Percentiles rank a stretch among this genome's conserved stretches.
phyloP scores from a whole-genome alignment of 2,888 invertebrate genomes.

The Drosophila neonasuta region DNA sequence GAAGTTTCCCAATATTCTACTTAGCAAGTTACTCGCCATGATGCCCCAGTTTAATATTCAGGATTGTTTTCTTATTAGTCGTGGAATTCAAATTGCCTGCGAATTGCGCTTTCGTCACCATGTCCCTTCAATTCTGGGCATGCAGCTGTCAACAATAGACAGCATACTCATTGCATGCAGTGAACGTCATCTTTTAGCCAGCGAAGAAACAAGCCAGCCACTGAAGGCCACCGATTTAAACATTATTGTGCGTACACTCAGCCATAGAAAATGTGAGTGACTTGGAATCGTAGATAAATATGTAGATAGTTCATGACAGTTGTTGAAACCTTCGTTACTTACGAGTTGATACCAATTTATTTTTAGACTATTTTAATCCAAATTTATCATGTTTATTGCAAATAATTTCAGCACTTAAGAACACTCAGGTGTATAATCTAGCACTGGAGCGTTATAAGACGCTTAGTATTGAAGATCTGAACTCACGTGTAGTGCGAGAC shows the following conservation, averaged over 20 bases:
- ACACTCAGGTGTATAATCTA: slow-evolving; percentile 77
- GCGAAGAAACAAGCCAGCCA: slow-evolving; percentile 42
- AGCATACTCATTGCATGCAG: slow-evolving; percentile 79
- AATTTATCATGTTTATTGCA: too few relatives aligned
- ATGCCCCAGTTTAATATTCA: slow-evolving; percentile 80
- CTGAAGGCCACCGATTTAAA: slow-evolving; percentile 75
- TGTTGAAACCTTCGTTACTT: too few relatives aligned
- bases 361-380: too few relatives aligned
- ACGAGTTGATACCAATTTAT: too few relatives aligned
- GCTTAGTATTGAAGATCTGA: slow-evolving; percentile 76
- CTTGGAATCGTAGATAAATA: background rate
- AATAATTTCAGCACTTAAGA: slow-evolving; percentile 73
- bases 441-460: slow-evolving; percentile 81
- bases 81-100: slow-evolving; percentile 82
- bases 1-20: slow-evolving; percentile 79
- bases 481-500: slow-evolving; percentile 83
- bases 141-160: slow-evolving; percentile 76
- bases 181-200: slow-evolving; percentile 72
- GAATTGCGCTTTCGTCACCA: slow-evolving; percentile 78
- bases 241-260: slow-evolving; percentile 77
- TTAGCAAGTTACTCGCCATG: slow-evolving; percentile 81
- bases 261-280: slow-evolving; percentile 76
- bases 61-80: slow-evolving; percentile 82
- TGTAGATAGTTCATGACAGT: background rate
- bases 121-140: slow-evolving; percentile 59